phyloP scores from a whole-genome alignment of 1,140 invertebrate genomes.

The Drosophila subobscura region DNA sequence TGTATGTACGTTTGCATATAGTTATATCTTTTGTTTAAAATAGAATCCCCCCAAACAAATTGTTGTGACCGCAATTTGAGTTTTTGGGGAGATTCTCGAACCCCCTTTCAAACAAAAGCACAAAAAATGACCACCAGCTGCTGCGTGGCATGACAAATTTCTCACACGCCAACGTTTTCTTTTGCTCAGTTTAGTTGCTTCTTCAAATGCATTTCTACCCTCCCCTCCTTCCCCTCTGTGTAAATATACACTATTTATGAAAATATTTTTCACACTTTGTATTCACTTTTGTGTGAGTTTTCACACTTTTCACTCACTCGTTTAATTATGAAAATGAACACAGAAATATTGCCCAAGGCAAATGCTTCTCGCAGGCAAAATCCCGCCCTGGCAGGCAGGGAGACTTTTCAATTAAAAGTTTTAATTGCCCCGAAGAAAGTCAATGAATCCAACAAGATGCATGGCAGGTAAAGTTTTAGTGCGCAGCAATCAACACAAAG shows the following conservation, averaged over 20 bases:
- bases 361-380: slow-evolving; percentile 2
- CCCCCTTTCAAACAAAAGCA: slow-evolving; percentile 26
- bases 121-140: slow-evolving; percentile 78
- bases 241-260: slow-evolving; percentile 55
- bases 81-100: slow-evolving; percentile 3
- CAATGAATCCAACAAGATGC: slow-evolving; percentile 16
- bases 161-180: slow-evolving; percentile 47
- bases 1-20: slow-evolving; percentile 6
- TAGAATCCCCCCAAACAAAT: slow-evolving; percentile 64
- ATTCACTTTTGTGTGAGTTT: slow-evolving; percentile 46
- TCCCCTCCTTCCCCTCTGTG: not conserved
- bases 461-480: not conserved
- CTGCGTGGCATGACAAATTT: slow-evolving; percentile 69
- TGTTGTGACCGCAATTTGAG: slow-evolving; percentile 74
- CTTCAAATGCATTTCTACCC: slow-evolving; percentile 12
- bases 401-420: slow-evolving; percentile 73
- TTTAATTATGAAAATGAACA: slow-evolving; percentile 39
- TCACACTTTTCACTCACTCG: slow-evolving; percentile 44
- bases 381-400: not conserved
- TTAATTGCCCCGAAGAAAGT: slow-evolving; percentile 57
- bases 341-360: slow-evolving; percentile 1
- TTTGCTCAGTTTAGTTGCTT: slow-evolving; percentile 49
- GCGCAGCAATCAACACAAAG: slow-evolving; percentile 11
- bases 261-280: slow-evolving; percentile 81
- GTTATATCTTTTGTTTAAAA: slow-evolving; percentile 55